Evolutionary conservation across 2,113 vertebrate genomes (phyloP).

Genomic region (Lutjanus erythropterus): DNA sequence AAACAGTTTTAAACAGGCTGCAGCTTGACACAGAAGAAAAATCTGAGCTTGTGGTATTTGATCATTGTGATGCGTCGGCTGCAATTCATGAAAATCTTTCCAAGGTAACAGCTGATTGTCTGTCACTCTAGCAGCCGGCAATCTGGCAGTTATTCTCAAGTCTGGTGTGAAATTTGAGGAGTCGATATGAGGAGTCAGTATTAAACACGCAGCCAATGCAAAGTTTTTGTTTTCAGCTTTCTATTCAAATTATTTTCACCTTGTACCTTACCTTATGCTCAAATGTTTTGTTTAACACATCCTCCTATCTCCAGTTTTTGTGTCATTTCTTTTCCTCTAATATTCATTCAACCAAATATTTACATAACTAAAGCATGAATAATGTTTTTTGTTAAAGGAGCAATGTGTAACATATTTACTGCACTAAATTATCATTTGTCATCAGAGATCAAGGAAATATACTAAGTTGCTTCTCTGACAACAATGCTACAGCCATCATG

Average conservation of each 20-base stretch:
- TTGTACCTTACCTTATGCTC: neutral
- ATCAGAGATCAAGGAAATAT: no score
- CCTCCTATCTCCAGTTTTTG: no score
- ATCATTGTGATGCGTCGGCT: neutral
- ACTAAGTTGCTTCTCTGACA: no score
- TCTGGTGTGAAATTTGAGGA: constrained; percentile 16
- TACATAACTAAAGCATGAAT: neutral
- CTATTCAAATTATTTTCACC: neutral
- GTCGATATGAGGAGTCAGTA: constrained; percentile 17
- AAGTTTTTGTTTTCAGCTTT: constrained; percentile 5
- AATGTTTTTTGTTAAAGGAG: neutral
- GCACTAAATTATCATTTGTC: no score
- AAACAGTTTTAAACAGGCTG: constrained; percentile 8
- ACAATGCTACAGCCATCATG: no score
- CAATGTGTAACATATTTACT: no score
- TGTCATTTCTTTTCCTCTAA: neutral
- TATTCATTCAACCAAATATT: neutral
- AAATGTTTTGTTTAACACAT: neutral
- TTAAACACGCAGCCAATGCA: neutral
- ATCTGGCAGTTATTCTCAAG: constrained; percentile 12
- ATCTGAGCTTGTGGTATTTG: constrained; percentile 2
- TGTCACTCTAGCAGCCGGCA: constrained; percentile 5
- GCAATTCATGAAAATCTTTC: constrained; percentile 22
- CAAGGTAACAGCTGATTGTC: constrained; percentile 18
- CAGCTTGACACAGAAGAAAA: neutral